Percentiles rank a stretch among this genome's conserved stretches.
phyloP scores from a whole-genome alignment of 2,797 vertebrate genomes.

The Labeo calbasu region DNA sequence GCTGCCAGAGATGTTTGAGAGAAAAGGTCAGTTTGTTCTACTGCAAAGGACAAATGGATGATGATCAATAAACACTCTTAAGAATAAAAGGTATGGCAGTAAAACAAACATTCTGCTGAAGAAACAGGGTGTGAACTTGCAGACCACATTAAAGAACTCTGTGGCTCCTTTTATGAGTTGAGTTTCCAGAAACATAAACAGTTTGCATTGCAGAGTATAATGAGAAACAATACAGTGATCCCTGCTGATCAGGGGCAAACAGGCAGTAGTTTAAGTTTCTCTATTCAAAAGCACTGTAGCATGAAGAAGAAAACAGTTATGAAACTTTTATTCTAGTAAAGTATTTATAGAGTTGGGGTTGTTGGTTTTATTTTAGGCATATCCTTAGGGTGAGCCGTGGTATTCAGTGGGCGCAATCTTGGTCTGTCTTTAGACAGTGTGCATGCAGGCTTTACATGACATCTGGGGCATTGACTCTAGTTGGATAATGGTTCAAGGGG shows the following conservation, averaged over 20 bases:
- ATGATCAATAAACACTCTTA: constrained; percentile 24
- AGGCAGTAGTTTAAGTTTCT: neutral
- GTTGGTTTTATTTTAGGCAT: constrained; percentile 25
- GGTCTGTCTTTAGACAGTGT: constrained; percentile 21
- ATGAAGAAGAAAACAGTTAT: constrained; percentile 21
- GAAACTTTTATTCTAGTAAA: constrained; percentile 24
- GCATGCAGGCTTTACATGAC: constrained; percentile 25
- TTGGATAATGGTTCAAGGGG: neutral
- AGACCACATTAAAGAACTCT: neutral
- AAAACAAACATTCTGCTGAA: neutral
- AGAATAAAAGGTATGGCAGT: neutral
- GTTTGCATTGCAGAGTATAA: neutral
- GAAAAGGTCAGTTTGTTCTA: constrained; percentile 19
- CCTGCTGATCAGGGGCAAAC: neutral
- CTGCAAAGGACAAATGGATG: neutral
- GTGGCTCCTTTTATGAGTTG: neutral
- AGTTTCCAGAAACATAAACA: constrained; percentile 17
- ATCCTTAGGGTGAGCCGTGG: neutral
- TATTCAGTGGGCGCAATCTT: constrained; percentile 16
- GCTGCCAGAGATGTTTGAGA: neutral
- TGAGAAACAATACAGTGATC: neutral
- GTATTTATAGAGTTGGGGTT: constrained; percentile 26
- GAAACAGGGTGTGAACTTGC: neutral
- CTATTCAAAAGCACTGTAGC: constrained; percentile 18
- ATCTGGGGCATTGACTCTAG: constrained; percentile 32